Conservation (phyloP, 2,113 vertebrate genomes). For the Chaetodon auriga region DNA sequence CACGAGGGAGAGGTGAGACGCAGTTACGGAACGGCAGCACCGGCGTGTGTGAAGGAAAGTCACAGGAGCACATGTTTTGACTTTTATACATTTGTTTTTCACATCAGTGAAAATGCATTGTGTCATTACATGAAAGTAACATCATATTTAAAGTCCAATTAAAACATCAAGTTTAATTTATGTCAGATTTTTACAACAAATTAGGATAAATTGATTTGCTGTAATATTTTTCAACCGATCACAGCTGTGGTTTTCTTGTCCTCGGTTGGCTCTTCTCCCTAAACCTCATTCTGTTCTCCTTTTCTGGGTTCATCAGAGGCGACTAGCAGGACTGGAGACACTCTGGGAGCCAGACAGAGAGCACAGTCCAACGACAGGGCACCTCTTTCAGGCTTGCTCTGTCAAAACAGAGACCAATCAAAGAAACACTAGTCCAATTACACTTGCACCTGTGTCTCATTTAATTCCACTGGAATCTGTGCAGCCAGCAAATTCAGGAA, state of each 20-base stretch:
- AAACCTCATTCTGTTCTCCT: neutral
- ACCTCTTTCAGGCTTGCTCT: neutral
- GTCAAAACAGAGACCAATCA: neutral
- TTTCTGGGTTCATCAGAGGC: neutral
- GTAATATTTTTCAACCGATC: neutral
- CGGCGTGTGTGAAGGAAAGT: constrained; percentile 22
- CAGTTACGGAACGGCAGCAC: constrained; percentile 16
- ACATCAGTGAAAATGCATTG: neutral
- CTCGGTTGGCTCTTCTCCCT: neutral
- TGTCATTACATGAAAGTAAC: neutral
- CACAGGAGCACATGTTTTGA: neutral
- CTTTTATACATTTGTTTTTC: neutral
- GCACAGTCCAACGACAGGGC: neutral
- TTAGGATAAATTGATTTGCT: neutral
- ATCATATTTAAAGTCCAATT: neutral
- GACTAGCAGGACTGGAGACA: neutral
- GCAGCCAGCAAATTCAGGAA: neutral
- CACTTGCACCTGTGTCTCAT: neutral
- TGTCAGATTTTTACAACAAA: neutral
- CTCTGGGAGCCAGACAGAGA: neutral
- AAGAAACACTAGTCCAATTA: neutral
- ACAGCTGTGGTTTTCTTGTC: neutral
- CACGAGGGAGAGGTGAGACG: constrained; percentile 56
- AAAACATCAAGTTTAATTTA: neutral
- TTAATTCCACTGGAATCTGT: neutral